Evolutionary conservation across 2,888 invertebrate genomes (phyloP), one percentile per base, ranked within the genome.

Genomic region (Marasmarcha lunaedactyla): DNA sequence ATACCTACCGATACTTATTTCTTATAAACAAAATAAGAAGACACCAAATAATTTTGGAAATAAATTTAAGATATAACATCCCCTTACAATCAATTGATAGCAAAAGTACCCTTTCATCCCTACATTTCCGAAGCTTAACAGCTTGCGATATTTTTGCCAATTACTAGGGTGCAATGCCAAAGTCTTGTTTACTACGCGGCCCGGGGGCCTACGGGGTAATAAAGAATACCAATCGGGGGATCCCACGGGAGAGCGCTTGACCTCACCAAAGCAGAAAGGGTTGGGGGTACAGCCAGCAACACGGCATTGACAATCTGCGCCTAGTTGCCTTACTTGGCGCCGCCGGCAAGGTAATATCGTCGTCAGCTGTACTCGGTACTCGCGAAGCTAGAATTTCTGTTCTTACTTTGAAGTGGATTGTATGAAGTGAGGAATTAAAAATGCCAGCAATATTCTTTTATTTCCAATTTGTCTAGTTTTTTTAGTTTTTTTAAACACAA

Each of bases 141-240:
- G 51, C 49, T 50, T 49, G 55, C 54, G 60, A 68, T 68, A 70
- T 69, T 60, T 67, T 56, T 30, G 54, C 57, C 64, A 66, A 63
- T 69, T 66, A 68, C 30, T 49, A 44, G 50, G 54, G 54, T 52
- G 59, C 60, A 50, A 47, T 57, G 56, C 54, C 64, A 60, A 65
- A 64, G 64, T 62, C 62, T 65, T 64, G 63, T 65, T 65, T 64
- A 57, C 59, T 48, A 52, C 54, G 55, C 54, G 55, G 53, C 45
- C 49, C 50, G 50, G 48, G 44, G 53, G 51, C 56, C 59, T 30
- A 30, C 9, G 30, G 30, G 30, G 59, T 63, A 67, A 68, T 68
- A 71, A 70, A 71, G 71, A 68, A 73, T 72, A 62, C 65, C 66
- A 62, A 63, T 59, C 59, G 53, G 52, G 53, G 52, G 49, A 39